Evolutionary conservation across 2,888 invertebrate genomes (phyloP).

Genomic region (Petrolisthes cinctipes): DNA sequence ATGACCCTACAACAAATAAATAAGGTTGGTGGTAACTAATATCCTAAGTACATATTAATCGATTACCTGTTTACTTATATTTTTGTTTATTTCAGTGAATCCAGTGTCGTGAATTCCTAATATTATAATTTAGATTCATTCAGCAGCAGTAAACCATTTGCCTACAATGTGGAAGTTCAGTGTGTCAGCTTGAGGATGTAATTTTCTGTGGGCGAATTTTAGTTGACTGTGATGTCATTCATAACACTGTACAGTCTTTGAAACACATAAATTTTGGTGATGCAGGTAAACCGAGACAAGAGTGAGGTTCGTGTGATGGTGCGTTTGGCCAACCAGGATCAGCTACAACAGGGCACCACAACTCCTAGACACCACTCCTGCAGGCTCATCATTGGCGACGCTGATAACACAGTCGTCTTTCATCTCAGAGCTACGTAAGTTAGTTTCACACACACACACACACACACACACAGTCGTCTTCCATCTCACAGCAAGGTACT

Average conservation of each 20-base stretch:
- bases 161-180: not conserved
- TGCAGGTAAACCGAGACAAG: slow-evolving; percentile 43
- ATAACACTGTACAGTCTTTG: too few relatives aligned
- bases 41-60: too few relatives aligned
- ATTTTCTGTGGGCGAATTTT: not conserved
- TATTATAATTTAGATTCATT: not conserved
- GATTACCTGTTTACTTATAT: too few relatives aligned
- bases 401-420: slow-evolving; percentile 75
- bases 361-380: slow-evolving; percentile 74
- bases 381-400: slow-evolving; percentile 77
- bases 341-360: slow-evolving; percentile 70
- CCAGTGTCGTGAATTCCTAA: not conserved
- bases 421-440: slow-evolving; percentile 75
- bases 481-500: too few relatives aligned
- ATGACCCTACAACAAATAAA: slow-evolving; percentile 70
- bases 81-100: not conserved
- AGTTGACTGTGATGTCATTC: too few relatives aligned
- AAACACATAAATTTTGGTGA: not conserved
- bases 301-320: slow-evolving; percentile 56
- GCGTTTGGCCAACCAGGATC: slow-evolving; percentile 30
- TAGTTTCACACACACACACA: not conserved
- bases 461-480: not conserved
- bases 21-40: slow-evolving; percentile 38
- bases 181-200: not conserved
- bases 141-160: not conserved